Evolutionary conservation across 1,140 invertebrate genomes (phyloP).

Genomic region (Drosophila orosa): DNA sequence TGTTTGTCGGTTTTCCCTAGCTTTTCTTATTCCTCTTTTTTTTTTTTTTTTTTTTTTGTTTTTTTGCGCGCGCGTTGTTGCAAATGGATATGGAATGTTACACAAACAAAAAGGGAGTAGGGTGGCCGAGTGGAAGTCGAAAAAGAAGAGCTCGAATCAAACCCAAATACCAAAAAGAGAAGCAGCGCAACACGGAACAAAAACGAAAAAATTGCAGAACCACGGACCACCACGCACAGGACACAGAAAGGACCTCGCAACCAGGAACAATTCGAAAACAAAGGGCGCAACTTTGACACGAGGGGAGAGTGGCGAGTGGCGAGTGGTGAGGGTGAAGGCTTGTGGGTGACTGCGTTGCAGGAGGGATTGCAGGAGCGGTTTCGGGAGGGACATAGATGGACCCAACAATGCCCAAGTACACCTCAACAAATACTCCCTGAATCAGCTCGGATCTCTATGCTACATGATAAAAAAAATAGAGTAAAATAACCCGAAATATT

Average conservation of each 20-base stretch:
- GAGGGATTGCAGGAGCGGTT: not conserved
- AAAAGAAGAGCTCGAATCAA: constrained; percentile 48
- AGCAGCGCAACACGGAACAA: constrained; percentile 7
- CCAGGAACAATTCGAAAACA: constrained; percentile 42
- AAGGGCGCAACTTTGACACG: constrained; percentile 44
- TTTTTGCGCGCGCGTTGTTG: constrained; percentile 50
- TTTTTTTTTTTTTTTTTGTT: constrained; percentile 24
- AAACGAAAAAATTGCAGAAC: constrained; percentile 19
- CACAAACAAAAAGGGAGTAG: constrained; percentile 65
- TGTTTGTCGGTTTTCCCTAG: constrained; percentile 54
- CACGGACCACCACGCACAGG: constrained; percentile 43
- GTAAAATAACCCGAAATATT: not conserved
- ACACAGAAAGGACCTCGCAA: constrained; percentile 45
- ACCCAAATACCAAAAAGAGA: constrained; percentile 37
- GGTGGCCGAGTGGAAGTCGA: constrained; percentile 53
- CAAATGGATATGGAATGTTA: constrained; percentile 81
- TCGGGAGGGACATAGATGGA: constrained; percentile 10
- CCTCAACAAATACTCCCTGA: constrained; percentile 25
- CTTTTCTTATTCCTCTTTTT: constrained; percentile 16
- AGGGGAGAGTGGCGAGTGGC: not conserved
- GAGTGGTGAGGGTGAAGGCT: not conserved
- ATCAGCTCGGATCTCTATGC: constrained; percentile 22
- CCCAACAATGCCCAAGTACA: constrained; percentile 31
- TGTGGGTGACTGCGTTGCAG: constrained; percentile 1
- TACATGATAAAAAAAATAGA: constrained; percentile 3